Evolutionary conservation across 2,888 invertebrate genomes (phyloP).

Genomic region (Norana najaformis): DNA sequence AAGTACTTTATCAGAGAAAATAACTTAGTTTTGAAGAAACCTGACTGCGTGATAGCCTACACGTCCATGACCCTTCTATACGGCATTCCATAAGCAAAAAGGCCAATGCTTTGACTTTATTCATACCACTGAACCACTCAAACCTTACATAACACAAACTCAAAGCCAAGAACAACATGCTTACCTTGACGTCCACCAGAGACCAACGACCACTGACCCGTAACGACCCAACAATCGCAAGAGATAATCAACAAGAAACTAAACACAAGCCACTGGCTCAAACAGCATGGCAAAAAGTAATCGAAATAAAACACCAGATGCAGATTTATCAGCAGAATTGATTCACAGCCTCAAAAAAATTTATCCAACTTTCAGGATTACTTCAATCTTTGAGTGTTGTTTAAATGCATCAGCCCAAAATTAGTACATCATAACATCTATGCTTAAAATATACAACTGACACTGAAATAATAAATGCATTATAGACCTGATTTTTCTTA

Average conservation of each 20-base stretch:
- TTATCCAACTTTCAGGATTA: not conserved
- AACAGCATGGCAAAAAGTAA: not conserved
- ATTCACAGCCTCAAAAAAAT: not conserved
- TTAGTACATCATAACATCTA: not conserved
- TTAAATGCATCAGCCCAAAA: not conserved
- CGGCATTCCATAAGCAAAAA: not conserved
- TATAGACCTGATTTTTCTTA: too few species aligned
- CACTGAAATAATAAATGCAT: not conserved
- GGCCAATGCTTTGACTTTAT: not conserved
- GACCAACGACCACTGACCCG: conserved; percentile 18
- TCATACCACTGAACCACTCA: not conserved
- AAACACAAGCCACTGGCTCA: not conserved
- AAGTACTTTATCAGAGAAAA: not conserved
- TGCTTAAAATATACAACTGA: not conserved
- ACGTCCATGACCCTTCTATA: not conserved
- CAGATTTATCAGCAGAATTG: not conserved
- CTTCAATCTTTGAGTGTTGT: not conserved
- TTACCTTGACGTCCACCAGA: conserved; percentile 18
- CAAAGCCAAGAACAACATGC: conserved; percentile 2
- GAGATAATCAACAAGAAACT: not conserved
- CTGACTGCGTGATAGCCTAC: not conserved
- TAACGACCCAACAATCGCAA: conserved; percentile 16
- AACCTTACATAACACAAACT: not conserved
- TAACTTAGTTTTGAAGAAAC: not conserved
- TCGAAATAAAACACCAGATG: not conserved